A percentile compares a stretch with the other conserved stretches of the same genome.
Conservation (phyloP, 2,888 invertebrate species). For the Eilema sororculum region DNA sequence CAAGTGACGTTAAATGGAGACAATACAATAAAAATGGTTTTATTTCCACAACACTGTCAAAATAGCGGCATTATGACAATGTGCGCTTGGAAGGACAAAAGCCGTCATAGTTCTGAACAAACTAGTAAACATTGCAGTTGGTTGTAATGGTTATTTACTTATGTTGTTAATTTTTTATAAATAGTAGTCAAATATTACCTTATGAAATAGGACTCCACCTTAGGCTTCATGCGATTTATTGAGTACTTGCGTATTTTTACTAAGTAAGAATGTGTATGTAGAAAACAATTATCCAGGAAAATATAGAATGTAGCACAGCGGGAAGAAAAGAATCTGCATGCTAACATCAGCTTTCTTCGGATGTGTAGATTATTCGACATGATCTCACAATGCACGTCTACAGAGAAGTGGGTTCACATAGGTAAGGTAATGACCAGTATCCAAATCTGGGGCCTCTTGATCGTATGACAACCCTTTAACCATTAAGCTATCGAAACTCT, state of each 20-base stretch:
- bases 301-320: no score
- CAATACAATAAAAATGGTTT: constrained; percentile 39
- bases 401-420: no score
- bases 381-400: neutral
- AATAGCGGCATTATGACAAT: constrained; percentile 35
- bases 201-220: neutral
- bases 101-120: constrained; percentile 11
- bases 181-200: neutral
- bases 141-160: neutral
- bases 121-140: constrained; percentile 9
- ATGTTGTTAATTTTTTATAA: constrained; percentile 9
- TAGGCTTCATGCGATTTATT: neutral
- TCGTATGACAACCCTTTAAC: no score
- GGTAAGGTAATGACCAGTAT: no score
- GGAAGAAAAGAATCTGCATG: no score
- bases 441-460: no score
- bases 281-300: neutral
- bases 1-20: constrained; percentile 64
- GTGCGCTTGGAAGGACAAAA: constrained; percentile 21
- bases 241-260: neutral
- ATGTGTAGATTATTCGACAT: no score
- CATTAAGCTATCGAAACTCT: no score
- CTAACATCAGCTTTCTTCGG: no score
- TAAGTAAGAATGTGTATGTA: neutral
- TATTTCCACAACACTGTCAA: constrained; percentile 42